phyloP scores from a whole-genome alignment of 2,888 invertebrate species.

The Thumatha senex region DNA sequence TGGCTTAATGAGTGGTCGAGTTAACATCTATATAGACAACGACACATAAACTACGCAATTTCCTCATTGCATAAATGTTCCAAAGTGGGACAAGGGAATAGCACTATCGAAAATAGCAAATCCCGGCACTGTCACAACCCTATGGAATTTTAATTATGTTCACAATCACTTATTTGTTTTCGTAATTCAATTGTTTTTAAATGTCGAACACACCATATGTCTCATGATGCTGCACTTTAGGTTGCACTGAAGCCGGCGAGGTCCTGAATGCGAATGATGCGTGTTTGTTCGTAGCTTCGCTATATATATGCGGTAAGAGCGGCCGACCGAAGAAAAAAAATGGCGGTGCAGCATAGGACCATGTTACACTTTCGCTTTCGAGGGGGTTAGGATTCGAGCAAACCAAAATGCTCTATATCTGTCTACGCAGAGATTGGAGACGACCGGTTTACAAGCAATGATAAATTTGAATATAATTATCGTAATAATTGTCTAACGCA shows the following conservation, averaged over 20 bases:
- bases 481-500: slow-evolving; percentile 30
- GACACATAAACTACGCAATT: slow-evolving; percentile 59
- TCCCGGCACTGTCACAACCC: slow-evolving; percentile 46
- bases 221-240: slow-evolving; percentile 80
- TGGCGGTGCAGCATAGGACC: slow-evolving; percentile 72
- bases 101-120: no score
- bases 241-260: slow-evolving; percentile 82
- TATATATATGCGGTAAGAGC: slow-evolving; percentile 79
- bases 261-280: slow-evolving; percentile 84
- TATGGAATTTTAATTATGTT: slow-evolving; percentile 27
- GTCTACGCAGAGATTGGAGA: slow-evolving; percentile 43
- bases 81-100: slow-evolving; percentile 51
- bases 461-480: slow-evolving; percentile 43
- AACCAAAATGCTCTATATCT: slow-evolving; percentile 71
- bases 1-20: slow-evolving; percentile 52
- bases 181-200: slow-evolving; percentile 27
- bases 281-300: slow-evolving; percentile 66
- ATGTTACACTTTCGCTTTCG: slow-evolving; percentile 81
- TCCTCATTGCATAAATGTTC: slow-evolving; percentile 58
- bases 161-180: slow-evolving; percentile 53
- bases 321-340: slow-evolving; percentile 79
- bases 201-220: slow-evolving; percentile 75
- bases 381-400: slow-evolving; percentile 61
- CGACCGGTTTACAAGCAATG: slow-evolving; percentile 49
- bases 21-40: slow-evolving; percentile 43